These are phyloP conservation scores for Urocitellus parryii DNA, from an alignment of 2,113 vertebrate genomes.

Conservation along the genomic window DNA sequence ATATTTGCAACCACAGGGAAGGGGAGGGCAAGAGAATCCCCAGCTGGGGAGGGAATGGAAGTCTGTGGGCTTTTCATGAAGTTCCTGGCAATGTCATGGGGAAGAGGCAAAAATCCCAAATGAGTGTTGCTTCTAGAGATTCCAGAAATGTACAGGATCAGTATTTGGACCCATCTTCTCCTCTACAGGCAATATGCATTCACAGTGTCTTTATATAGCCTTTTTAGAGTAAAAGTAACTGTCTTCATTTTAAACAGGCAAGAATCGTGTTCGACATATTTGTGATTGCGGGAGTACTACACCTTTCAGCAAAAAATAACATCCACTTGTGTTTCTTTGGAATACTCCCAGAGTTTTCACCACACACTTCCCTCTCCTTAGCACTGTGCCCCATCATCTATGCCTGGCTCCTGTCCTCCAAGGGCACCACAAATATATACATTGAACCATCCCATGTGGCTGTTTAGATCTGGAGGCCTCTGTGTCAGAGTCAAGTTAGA, in stretches of 20 bases:
- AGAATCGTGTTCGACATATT: not conserved
- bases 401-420: not conserved
- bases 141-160: not conserved
- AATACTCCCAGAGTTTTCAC: not conserved
- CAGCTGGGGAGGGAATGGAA: not conserved
- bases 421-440: not conserved
- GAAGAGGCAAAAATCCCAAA: not conserved
- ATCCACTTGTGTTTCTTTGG: not conserved
- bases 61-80: no score
- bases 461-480: not conserved
- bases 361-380: not conserved
- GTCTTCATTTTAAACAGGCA: not conserved
- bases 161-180: not conserved
- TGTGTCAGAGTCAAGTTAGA: not conserved
- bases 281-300: not conserved
- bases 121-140: not conserved
- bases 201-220: not conserved
- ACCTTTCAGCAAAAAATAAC: not conserved
- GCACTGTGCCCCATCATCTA: not conserved
- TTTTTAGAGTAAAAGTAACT: not conserved
- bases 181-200: not conserved
- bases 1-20: not conserved
- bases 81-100: not conserved
- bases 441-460: not conserved
- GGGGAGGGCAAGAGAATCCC: not conserved